These are phyloP conservation scores for Notiomystis cincta DNA, from an alignment of 2,113 vertebrate genomes.

Conservation along the genomic window DNA sequence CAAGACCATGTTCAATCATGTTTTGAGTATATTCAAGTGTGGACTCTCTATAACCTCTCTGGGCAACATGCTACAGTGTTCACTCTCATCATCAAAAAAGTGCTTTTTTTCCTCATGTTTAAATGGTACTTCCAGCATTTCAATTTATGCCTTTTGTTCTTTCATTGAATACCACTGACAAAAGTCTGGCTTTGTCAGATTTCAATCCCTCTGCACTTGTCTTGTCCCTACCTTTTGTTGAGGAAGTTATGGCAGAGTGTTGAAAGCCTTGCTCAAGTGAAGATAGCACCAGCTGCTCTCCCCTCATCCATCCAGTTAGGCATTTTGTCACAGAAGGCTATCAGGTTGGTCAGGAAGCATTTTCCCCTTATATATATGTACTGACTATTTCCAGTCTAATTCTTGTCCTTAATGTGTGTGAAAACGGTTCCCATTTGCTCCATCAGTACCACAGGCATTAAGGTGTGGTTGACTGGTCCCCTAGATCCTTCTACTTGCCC, in stretches of 20 bases:
- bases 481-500: neutral
- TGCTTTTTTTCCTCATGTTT: rapidly evolving
- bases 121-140: neutral
- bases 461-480: neutral
- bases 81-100: neutral
- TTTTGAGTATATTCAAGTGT: neutral
- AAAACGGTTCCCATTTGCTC: neutral
- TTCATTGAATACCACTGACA: neutral
- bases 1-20: neutral
- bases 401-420: neutral
- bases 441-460: neutral
- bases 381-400: neutral
- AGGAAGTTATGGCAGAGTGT: neutral
- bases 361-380: neutral
- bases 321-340: neutral
- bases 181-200: neutral
- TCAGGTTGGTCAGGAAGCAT: neutral
- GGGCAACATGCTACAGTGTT: neutral
- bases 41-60: neutral
- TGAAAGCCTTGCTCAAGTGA: neutral
- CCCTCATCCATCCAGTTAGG: neutral
- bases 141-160: neutral
- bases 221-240: neutral
- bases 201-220: neutral
- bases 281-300: neutral